Conservation (phyloP, 2,113 vertebrate species). For the Cyanoderma ruficeps region DNA sequence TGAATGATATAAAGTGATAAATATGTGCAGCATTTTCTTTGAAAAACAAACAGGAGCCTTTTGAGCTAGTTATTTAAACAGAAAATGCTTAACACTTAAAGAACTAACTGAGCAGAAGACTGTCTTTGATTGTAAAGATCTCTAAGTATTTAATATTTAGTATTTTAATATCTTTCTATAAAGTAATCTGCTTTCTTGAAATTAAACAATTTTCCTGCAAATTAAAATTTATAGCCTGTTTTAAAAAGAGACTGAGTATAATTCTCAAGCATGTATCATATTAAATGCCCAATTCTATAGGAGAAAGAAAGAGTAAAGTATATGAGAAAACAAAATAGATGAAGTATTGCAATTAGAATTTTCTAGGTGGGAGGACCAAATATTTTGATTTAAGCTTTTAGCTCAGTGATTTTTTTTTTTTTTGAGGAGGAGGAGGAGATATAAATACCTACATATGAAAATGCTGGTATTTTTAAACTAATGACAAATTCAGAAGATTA, state of each 20-base stretch:
- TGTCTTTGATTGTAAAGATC: conserved; percentile 17
- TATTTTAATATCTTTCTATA: conserved; percentile 1
- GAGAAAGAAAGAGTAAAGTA: neutral
- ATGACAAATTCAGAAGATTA: neutral
- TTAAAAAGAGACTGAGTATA: neutral
- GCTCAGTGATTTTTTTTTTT: too few relatives aligned
- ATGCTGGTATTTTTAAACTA: neutral
- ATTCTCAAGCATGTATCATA: neutral
- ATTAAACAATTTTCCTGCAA: conserved; percentile 2
- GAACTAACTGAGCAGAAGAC: neutral
- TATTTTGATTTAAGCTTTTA: neutral
- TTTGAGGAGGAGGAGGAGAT: too few relatives aligned
- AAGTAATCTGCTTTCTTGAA: neutral
- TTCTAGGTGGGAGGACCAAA: neutral
- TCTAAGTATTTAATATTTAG: neutral
- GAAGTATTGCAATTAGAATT: neutral
- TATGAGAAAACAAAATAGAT: neutral
- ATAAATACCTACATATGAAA: neutral
- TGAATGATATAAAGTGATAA: conserved; percentile 31
- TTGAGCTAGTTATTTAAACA: conserved; percentile 35
- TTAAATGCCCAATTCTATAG: neutral
- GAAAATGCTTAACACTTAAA: conserved; percentile 20
- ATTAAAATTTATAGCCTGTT: conserved; percentile 41
- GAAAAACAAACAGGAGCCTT: conserved; percentile 59
- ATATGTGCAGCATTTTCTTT: conserved; percentile 46